A percentile compares a stretch with the other conserved stretches of the same genome.
phyloP scores from a whole-genome alignment of 2,113 vertebrate species.

The Baryphthengus martii region DNA sequence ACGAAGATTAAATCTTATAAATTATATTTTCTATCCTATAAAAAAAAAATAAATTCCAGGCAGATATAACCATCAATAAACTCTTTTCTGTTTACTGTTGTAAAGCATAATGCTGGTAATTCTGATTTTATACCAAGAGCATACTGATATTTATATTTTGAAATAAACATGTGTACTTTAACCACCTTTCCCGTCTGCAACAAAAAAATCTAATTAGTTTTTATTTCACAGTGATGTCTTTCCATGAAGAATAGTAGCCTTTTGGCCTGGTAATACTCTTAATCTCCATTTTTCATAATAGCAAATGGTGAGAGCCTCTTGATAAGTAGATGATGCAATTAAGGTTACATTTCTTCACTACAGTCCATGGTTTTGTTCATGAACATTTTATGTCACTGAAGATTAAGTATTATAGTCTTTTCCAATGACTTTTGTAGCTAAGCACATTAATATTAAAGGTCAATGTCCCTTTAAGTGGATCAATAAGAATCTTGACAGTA shows the following conservation, averaged over 20 bases:
- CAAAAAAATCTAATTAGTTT: slow-evolving; percentile 19
- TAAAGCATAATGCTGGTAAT: neutral
- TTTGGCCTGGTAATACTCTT: neutral
- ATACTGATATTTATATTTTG: neutral
- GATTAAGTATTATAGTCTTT: slow-evolving; percentile 34
- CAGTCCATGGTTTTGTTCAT: neutral
- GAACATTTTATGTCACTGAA: slow-evolving; percentile 15
- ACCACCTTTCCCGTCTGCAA: neutral
- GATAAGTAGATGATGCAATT: slow-evolving; percentile 32
- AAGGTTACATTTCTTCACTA: neutral
- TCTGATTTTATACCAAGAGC: neutral
- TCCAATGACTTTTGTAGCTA: slow-evolving; percentile 34
- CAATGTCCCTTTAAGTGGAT: slow-evolving; percentile 48
- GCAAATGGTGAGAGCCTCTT: neutral
- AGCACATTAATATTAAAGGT: slow-evolving; percentile 42
- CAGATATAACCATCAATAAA: slow-evolving; percentile 18
- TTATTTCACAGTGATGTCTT: slow-evolving; percentile 4
- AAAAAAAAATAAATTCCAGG: neutral
- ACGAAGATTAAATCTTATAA: neutral
- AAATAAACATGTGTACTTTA: slow-evolving; percentile 23
- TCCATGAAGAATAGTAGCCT: neutral
- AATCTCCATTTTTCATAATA: slow-evolving; percentile 19
- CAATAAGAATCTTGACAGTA: neutral
- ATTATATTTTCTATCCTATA: neutral
- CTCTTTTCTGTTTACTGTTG: neutral